Evolutionary conservation across 2,888 invertebrate species (phyloP).

Genomic region (Dusona sp.): DNA sequence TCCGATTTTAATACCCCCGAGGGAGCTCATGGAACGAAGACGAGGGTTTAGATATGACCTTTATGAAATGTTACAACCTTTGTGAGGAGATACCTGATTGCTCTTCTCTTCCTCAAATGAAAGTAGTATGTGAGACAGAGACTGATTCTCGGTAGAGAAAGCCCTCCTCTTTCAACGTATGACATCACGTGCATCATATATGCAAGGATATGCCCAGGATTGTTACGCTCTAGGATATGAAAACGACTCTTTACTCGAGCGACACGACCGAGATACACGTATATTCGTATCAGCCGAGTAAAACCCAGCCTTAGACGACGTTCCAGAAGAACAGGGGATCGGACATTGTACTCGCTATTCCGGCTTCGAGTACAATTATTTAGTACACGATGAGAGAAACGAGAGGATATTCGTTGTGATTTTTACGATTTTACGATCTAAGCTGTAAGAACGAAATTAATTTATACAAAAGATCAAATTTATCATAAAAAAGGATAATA

Average conservation of each 20-base stretch:
- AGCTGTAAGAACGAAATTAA: background rate
- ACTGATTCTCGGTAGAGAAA: constrained; percentile 17
- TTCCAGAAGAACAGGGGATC: constrained; percentile 45
- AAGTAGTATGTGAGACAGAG: constrained; percentile 22
- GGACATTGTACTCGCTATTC: constrained; percentile 32
- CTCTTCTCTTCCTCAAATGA: constrained; percentile 70
- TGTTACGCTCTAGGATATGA: constrained; percentile 64
- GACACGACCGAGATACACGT: background rate
- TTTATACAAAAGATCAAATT: background rate
- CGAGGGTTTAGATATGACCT: constrained; percentile 76
- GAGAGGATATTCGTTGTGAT: background rate
- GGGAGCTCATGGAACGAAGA: constrained; percentile 69
- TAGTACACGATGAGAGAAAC: background rate
- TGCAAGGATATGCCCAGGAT: constrained; percentile 20
- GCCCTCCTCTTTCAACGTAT: constrained; percentile 30
- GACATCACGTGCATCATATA: constrained; percentile 32
- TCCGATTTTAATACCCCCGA: constrained; percentile 80
- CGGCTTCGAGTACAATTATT: background rate
- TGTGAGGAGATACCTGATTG: constrained; percentile 77
- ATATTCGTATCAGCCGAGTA: constrained; percentile 16
- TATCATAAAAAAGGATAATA: no score
- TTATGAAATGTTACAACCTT: constrained; percentile 81
- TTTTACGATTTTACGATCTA: background rate
- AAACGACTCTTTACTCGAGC: constrained; percentile 41
- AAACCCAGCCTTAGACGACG: constrained; percentile 23